Evolutionary conservation across 2,113 vertebrate genomes (phyloP).

Genomic region (Lophochroa leadbeateri): DNA sequence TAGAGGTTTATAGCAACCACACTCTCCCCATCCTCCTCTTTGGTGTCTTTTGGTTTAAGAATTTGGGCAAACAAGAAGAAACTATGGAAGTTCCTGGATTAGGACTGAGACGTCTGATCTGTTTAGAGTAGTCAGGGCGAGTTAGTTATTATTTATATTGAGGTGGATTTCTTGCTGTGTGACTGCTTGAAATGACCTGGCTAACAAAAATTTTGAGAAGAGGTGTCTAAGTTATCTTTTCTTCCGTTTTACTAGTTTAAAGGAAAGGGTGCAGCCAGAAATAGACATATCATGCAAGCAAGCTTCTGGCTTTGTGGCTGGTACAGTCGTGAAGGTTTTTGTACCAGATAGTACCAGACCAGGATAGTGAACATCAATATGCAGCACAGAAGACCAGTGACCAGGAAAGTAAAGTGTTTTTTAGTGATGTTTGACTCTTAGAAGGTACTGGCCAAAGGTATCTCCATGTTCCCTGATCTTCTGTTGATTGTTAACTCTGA

Average conservation of each 20-base stretch:
- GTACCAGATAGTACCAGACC: neutral
- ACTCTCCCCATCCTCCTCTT: neutral
- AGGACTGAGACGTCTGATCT: neutral
- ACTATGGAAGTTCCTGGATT: neutral
- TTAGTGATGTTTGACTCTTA: neutral
- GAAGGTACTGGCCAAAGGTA: neutral
- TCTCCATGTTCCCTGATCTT: neutral
- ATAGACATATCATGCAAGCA: neutral
- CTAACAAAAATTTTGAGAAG: neutral
- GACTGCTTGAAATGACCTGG: neutral
- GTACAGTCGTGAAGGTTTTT: neutral
- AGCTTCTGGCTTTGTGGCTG: neutral
- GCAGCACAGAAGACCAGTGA: neutral
- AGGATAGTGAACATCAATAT: neutral
- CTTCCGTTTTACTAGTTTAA: neutral
- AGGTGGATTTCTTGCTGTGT: neutral
- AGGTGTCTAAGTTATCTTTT: neutral
- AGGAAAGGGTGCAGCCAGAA: neutral
- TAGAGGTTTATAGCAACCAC: neutral
- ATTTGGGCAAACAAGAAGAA: neutral
- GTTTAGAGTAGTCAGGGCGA: neutral
- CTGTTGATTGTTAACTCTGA: neutral
- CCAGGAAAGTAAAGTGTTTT: neutral
- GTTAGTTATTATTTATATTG: neutral
- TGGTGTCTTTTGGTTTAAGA: neutral